Base-by-base conservation (phyloP, 2,888 invertebrate genomes). In the Cosmia trapezina region DNA sequence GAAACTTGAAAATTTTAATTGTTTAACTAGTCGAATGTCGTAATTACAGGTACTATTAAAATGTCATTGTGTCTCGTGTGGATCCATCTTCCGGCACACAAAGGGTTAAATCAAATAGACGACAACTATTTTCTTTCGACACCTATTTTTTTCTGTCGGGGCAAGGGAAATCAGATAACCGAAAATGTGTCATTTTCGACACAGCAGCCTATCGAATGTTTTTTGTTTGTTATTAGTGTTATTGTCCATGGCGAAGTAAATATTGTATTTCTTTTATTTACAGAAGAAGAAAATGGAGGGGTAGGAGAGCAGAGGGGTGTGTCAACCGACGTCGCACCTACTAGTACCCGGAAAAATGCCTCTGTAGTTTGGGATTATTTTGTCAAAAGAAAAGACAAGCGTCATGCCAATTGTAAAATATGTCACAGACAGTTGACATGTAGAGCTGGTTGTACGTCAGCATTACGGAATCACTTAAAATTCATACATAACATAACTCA, bases 331-430 rank as follows among this genome's bases (percentile, higher is more conserved):
- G 8, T 2, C 4, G 4, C 8, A 6, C 51, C 28, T 12, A 12
- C 41, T 19, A 33, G 33, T 17, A 61, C 12, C 1, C 67, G 78
- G 12, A 70, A 4, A 62, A 75, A 62, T 51, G 61, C 51, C 59
- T 76, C 76, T 6, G 12, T 17, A 11, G 76, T 78, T 12, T 76
- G 76, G 76, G 33, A 71, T 6, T 63, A 71, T 71, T 76, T 78
- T 59, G 6, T 22, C 17, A 75, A 78, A 62, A 75, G 12, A n/a
- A 14, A 45, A 57, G 33, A 78, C 33, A 78, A 63, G 8, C 4
- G 7, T 5, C 8, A 3, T 12, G 75, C 51, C 1, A 8, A 22
- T 8, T 76, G 75, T 59, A 12, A 45, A 71, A 14, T 78, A 47
- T 76, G 75, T 19, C n/a, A 4, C 1, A 70, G 5, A 12, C 17